phyloP scores from a whole-genome alignment of 2,888 invertebrate species.

The Acrobasis consociella region DNA sequence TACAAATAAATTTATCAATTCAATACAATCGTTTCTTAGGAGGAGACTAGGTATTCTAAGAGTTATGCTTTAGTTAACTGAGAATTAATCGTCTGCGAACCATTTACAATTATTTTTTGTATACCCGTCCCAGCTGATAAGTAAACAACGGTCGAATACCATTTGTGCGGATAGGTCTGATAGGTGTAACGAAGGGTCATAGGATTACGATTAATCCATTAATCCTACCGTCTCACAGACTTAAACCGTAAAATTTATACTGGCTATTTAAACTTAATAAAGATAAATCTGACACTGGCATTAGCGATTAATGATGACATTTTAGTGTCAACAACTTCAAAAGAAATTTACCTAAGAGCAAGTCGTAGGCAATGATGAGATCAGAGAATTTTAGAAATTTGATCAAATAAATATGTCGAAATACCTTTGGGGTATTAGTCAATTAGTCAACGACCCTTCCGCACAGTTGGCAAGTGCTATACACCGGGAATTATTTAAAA shows the following conservation, averaged over 20 bases:
- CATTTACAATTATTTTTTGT: constrained; percentile 10
- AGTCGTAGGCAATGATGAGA: not conserved
- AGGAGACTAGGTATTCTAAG: not conserved
- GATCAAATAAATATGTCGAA: constrained; percentile 43
- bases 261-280: not conserved
- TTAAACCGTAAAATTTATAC: constrained; percentile 3
- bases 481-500: constrained; percentile 41
- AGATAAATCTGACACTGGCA: constrained; percentile 3
- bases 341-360: too few relatives aligned
- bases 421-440: constrained; percentile 57
- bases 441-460: constrained; percentile 62
- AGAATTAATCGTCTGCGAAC: constrained; percentile 1
- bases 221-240: not conserved
- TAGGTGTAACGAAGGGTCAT: not conserved
- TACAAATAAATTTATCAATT: not conserved
- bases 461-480: constrained; percentile 50
- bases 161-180: constrained; percentile 1
- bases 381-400: not conserved
- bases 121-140: not conserved
- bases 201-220: constrained; percentile 10
- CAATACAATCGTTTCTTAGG: not conserved
- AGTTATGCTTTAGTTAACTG: constrained; percentile 1
- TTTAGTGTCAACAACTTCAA: not conserved
- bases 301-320: not conserved
- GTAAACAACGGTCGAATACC: constrained; percentile 7